Percentiles rank a stretch among this genome's conserved stretches.
Evolutionary conservation across 2,888 invertebrate species (phyloP).

Genomic region (Epinotia ramella): DNA sequence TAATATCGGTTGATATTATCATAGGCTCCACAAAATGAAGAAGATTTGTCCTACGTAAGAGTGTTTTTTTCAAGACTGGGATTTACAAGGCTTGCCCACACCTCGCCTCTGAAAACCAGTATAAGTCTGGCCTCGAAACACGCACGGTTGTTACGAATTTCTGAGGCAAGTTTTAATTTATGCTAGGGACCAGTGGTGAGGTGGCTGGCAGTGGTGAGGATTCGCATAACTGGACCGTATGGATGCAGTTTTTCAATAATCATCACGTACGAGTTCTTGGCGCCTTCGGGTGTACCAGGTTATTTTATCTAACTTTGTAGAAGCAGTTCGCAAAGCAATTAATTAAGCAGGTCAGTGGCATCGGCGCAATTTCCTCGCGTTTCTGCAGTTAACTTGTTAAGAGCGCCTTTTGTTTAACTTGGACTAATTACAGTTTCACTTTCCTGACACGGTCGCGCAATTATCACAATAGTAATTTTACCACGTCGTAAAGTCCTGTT

Average conservation of each 20-base stretch:
- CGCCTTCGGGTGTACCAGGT: too few species aligned
- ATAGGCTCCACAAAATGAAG: not conserved
- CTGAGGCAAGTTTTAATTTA: not conserved
- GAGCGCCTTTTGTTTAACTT: conserved; percentile 23
- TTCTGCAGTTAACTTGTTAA: conserved; percentile 28
- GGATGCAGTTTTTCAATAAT: not conserved
- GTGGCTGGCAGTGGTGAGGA: not conserved
- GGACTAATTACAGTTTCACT: conserved; percentile 31
- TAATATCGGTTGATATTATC: not conserved
- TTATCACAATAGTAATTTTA: not conserved
- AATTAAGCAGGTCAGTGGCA: conserved; percentile 26
- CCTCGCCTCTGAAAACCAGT: not conserved
- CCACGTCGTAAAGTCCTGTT: conserved; percentile 4
- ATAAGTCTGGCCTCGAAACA: not conserved
- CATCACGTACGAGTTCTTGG: not conserved
- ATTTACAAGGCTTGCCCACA: not conserved
- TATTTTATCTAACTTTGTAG: not conserved
- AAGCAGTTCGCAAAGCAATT: conserved; percentile 19
- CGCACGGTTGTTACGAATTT: not conserved
- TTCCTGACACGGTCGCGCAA: conserved; percentile 8
- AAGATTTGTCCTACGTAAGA: not conserved
- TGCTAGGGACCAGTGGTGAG: not conserved
- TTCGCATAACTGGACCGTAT: not conserved
- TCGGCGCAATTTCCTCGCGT: conserved; percentile 24
- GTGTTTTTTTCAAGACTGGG: not conserved